Base-by-base conservation (phyloP, 2,113 vertebrate genomes). In the Engraulis encrasicolus region DNA sequence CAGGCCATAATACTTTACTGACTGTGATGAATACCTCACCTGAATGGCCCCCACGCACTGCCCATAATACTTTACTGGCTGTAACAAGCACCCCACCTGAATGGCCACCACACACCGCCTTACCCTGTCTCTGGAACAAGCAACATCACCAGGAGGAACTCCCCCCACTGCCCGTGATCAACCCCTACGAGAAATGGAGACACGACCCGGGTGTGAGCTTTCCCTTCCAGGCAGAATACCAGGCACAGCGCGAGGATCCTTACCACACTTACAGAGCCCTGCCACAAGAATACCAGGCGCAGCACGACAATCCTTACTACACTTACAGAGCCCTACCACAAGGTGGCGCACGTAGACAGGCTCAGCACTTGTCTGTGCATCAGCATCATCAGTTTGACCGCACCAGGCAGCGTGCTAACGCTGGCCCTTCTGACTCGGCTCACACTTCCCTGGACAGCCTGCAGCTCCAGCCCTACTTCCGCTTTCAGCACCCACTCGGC, bases 401-500 rank as follows among this genome's bases (percentile, higher is more conserved):
- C 38, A 80, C 87, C 50, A 84, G 20, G 52, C 50, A 80, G 14
- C 66, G 2, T 14, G 66, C 27, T 3, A 34, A 12, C 17, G 27
- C 66, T 74, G 31, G 27, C 66, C 34, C 12, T 74, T 31, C 66
- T 31, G 49, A 27, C 61, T 83, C 34, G 40, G 45, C 80, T 14
- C 9, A 31, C 45, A 1, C 0, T n/a, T 81, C 66, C 49, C 79
- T 9, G 37, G 48, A 45, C 6, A 45, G n/a, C 31, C 48, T 50
- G 27, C 45, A 45, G 23, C 88, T 86, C 78, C 86, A 90, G 36
- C 66, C 91, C 77, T 89, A 85, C 40, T 88, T 82, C 80, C 89
- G 84, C 1, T 88, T 86, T 86, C 88, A 77, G 83, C 86, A 81
- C 85, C 82, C 86, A 40, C 7, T 20, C 0, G 31, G 40, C 74